Evolutionary conservation across 2,888 invertebrate species (phyloP).

Genomic region (Celastrina argiolus): DNA sequence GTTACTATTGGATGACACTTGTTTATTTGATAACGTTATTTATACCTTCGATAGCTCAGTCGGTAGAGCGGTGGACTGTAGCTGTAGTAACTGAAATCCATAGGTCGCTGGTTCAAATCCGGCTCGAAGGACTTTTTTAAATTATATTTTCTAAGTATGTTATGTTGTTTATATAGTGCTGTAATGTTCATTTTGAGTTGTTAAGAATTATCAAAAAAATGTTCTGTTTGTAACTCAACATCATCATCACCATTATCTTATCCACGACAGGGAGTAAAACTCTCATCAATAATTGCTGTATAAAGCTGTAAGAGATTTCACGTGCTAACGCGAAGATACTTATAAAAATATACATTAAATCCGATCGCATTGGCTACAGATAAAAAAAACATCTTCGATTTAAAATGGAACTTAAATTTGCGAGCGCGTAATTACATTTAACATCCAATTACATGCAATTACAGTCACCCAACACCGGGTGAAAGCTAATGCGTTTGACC

Average conservation of each 20-base stretch:
- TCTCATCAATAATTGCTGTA: too few relatives aligned
- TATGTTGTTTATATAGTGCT: too few relatives aligned
- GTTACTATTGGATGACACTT: background rate
- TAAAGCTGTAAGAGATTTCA: too few relatives aligned
- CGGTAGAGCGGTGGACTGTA: constrained; percentile 70
- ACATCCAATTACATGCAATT: constrained; percentile 24
- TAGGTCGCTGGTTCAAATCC: constrained; percentile 78
- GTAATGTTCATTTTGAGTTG: too few relatives aligned
- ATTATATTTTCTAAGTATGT: background rate
- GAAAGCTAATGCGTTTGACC: constrained; percentile 56
- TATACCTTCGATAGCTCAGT: constrained; percentile 64
- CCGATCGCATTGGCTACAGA: background rate
- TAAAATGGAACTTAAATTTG: constrained; percentile 17
- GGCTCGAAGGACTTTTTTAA: constrained; percentile 59
- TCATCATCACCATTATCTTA: too few relatives aligned
- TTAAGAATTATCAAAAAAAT: too few relatives aligned
- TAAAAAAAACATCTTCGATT: constrained; percentile 1
- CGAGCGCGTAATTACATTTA: constrained; percentile 12
- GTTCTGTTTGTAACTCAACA: too few relatives aligned
- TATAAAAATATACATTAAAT: background rate
- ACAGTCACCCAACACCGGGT: constrained; percentile 66
- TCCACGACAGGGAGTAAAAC: too few relatives aligned
- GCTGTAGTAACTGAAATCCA: constrained; percentile 57
- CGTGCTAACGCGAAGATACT: background rate
- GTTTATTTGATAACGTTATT: background rate